Evolutionary conservation across 2,797 vertebrate species (phyloP).

Genomic region (Danionella dracula): DNA sequence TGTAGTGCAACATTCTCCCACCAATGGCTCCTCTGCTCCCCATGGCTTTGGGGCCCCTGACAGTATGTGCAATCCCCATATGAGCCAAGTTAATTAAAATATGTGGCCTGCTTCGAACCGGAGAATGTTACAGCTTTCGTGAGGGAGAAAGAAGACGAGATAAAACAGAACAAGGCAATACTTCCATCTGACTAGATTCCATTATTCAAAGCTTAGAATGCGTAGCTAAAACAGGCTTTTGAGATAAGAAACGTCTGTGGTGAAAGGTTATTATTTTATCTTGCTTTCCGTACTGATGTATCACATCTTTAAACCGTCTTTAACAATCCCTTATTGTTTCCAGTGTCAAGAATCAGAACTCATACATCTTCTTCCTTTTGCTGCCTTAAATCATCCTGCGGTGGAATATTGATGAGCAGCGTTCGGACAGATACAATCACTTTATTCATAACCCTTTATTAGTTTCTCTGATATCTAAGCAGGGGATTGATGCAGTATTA

Average conservation of each 20-base stretch:
- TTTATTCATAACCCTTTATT: conserved; percentile 40
- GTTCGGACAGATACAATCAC: conserved; percentile 29
- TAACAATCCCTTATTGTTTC: conserved; percentile 12
- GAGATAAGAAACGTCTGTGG: conserved; percentile 17
- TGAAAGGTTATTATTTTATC: conserved; percentile 8
- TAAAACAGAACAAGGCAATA: not conserved
- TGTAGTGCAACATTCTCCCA: conserved; percentile 40
- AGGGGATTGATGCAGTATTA: conserved; percentile 1
- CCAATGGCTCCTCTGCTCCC: conserved; percentile 42
- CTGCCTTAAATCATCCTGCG: conserved; percentile 23
- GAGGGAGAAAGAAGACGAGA: not conserved
- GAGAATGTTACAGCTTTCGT: conserved; percentile 1
- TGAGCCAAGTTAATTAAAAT: conserved; percentile 47
- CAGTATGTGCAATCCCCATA: conserved; percentile 29
- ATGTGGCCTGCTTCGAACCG: conserved; percentile 30
- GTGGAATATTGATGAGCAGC: conserved; percentile 28
- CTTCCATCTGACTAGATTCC: not conserved
- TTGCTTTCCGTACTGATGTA: not conserved
- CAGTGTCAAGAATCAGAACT: conserved; percentile 11
- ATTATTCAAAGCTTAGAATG: conserved; percentile 11
- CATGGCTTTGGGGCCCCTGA: conserved; percentile 30
- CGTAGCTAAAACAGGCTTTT: conserved; percentile 1
- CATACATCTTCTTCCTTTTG: conserved; percentile 8
- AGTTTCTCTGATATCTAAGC: conserved; percentile 29
- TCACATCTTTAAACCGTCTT: conserved; percentile 7